A percentile compares a stretch with the other conserved stretches of the same genome.
These are phyloP conservation scores for Sciurus niger DNA, from an alignment of 2,113 vertebrate genomes.

Conservation along the genomic window DNA sequence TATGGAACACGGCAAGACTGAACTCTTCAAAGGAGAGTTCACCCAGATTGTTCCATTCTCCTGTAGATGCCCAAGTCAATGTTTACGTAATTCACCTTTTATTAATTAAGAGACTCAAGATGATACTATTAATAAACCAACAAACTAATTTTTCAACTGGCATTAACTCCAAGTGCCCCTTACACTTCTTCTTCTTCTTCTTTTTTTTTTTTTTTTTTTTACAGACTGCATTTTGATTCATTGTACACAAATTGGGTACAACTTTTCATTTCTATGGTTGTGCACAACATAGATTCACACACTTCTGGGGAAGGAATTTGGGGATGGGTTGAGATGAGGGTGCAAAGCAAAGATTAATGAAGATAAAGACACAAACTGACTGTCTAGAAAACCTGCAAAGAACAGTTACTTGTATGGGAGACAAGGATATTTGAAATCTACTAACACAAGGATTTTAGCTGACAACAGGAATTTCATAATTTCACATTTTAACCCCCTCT, in stretches of 20 bases:
- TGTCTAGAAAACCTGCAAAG: background rate
- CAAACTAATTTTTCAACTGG: conserved; percentile 19
- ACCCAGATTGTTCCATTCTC: background rate
- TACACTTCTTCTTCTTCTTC: background rate
- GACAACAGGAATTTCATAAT: conserved; percentile 7
- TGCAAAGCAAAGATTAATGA: background rate
- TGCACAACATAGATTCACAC: too few relatives aligned
- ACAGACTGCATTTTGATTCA: too few relatives aligned
- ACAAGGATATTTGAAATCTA: conserved; percentile 9
- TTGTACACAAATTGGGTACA: too few relatives aligned
- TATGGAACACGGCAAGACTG: background rate
- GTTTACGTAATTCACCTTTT: background rate
- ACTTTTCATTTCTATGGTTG: too few relatives aligned
- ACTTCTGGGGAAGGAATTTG: background rate
- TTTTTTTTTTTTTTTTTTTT: too few relatives aligned
- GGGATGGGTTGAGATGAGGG: background rate
- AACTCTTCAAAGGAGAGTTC: background rate
- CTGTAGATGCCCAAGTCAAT: background rate
- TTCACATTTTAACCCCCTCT: background rate
- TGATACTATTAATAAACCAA: conserved; percentile 25
- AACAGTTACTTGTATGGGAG: background rate
- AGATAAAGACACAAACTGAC: background rate
- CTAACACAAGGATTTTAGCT: background rate
- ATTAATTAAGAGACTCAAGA: conserved; percentile 1
- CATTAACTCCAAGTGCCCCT: background rate